Evolutionary conservation across 2,888 invertebrate genomes (phyloP).

Genomic region (Thereva nobilitata): DNA sequence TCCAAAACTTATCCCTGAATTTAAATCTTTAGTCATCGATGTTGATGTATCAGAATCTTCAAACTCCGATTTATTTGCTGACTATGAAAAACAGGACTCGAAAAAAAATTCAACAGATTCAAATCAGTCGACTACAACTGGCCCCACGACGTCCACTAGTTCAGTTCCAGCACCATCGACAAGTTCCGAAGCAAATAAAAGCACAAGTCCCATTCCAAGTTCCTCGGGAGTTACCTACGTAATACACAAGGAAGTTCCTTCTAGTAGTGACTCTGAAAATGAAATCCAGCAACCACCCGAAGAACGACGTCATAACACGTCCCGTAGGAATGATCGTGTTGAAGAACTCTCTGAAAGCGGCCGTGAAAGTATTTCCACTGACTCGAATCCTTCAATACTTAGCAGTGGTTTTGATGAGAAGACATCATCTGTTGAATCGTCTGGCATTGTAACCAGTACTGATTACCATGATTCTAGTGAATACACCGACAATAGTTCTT

Average conservation of each 20-base stretch:
- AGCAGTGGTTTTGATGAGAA: constrained; percentile 55
- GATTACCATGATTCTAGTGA: constrained; percentile 44
- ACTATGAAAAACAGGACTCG: constrained; percentile 11
- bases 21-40: constrained; percentile 17
- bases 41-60: background rate
- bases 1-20: background rate
- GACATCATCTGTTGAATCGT: constrained; percentile 50
- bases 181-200: no score
- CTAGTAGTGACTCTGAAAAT: no score
- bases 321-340: background rate
- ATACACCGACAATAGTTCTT: constrained; percentile 19
- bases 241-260: no score
- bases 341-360: background rate
- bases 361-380: background rate
- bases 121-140: no score
- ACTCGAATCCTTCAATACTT: constrained; percentile 36
- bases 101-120: background rate
- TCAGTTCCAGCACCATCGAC: no score
- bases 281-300: no score
- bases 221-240: no score
- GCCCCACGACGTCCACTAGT: no score
- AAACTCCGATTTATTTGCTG: constrained; percentile 13
- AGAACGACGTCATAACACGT: no score
- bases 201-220: no score
- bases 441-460: constrained; percentile 49